phyloP scores from a whole-genome alignment of 2,113 vertebrate species.

The Balaenoptera acutorostrata region DNA sequence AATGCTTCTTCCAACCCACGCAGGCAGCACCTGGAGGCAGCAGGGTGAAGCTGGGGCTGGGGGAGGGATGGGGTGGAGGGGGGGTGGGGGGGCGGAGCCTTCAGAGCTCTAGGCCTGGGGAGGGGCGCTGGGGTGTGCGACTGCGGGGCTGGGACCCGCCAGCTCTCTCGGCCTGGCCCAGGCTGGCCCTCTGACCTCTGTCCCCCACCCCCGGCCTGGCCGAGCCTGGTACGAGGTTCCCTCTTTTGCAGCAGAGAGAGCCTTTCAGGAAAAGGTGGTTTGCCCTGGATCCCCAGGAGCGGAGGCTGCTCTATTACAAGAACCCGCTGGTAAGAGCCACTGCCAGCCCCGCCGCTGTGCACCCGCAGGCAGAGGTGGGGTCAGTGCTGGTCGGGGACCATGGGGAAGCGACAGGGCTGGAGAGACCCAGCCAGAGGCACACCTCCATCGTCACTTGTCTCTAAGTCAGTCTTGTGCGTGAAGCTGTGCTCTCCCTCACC shows the following conservation, averaged over 20 bases:
- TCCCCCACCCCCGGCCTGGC: not conserved
- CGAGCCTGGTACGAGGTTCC: conserved; percentile 26
- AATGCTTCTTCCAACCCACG: not conserved
- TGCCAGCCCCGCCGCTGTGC: not conserved
- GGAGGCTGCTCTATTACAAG: conserved; percentile 93
- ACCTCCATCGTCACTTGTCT: not conserved
- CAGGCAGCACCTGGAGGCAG: not conserved
- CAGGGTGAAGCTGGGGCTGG: not conserved
- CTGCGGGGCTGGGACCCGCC: not conserved
- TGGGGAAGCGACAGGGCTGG: not conserved
- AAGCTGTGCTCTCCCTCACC: not conserved
- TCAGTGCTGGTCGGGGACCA: not conserved
- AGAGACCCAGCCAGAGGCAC: not conserved
- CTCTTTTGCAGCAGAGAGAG: conserved; percentile 87
- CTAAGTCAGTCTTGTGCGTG: not conserved
- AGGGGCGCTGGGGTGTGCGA: fast-evolving
- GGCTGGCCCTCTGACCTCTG: not conserved
- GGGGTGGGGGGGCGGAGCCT: not conserved
- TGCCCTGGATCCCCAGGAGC: conserved; percentile 88
- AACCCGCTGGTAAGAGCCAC: conserved; percentile 86
- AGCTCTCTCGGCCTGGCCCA: not conserved
- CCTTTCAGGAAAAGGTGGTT: conserved; percentile 94
- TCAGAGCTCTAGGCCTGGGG: not conserved
- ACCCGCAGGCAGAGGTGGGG: not conserved
- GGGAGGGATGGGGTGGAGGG: not conserved